These are phyloP conservation scores for Palloptera scutellata DNA, from an alignment of 2,888 invertebrate species.

Conservation along the genomic window DNA sequence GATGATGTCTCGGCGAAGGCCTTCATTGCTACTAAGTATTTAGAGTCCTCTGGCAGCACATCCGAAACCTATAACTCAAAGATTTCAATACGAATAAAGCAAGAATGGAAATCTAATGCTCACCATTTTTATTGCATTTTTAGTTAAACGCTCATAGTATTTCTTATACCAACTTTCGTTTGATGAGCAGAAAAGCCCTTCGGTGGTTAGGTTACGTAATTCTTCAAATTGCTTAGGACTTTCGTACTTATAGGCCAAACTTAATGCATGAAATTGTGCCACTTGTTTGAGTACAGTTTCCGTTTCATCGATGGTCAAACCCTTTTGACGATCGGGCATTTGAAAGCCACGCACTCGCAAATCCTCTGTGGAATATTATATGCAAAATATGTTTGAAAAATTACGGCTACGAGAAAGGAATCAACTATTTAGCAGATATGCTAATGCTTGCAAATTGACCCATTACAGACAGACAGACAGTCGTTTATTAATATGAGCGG, in stretches of 20 bases:
- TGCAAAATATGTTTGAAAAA: constrained; percentile 35
- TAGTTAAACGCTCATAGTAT: constrained; percentile 72
- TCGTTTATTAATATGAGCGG: no score
- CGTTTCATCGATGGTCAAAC: constrained; percentile 70
- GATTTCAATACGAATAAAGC: background rate
- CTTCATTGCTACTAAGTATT: constrained; percentile 69
- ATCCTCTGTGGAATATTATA: constrained; percentile 66
- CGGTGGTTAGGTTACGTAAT: constrained; percentile 58
- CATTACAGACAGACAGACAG: no score
- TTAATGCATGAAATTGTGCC: constrained; percentile 72
- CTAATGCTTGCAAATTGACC: no score
- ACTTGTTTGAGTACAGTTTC: constrained; percentile 69
- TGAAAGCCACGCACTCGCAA: constrained; percentile 69
- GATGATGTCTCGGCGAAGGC: constrained; percentile 71
- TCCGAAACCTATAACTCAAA: constrained; percentile 52
- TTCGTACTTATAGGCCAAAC: constrained; percentile 71
- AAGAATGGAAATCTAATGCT: constrained; percentile 12
- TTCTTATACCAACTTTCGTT: constrained; percentile 75
- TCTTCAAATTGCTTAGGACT: constrained; percentile 69
- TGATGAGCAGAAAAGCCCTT: constrained; percentile 72
- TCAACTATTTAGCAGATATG: no score
- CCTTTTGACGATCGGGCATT: constrained; percentile 72
- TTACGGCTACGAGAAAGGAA: no score
- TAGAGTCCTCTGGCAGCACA: constrained; percentile 58
- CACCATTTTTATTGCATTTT: constrained; percentile 74